phyloP scores from a whole-genome alignment of 1,140 invertebrate genomes.

The Helicoverpa armigera region DNA sequence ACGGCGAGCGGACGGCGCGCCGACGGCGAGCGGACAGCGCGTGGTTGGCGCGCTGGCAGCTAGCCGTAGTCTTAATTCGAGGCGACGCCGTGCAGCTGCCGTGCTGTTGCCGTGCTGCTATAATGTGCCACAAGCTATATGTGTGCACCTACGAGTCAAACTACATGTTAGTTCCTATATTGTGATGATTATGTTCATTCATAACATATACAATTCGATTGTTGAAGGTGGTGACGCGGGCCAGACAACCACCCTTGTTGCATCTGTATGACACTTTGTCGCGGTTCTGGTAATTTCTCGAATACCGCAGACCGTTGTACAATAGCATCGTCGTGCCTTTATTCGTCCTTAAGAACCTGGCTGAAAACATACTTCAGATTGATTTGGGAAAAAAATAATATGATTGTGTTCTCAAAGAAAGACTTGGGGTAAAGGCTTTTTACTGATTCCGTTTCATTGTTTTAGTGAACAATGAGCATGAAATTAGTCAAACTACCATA shows the following conservation, averaged over 20 bases:
- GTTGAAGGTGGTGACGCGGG: constrained; percentile 63
- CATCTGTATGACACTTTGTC: constrained; percentile 72
- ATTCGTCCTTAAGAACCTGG: constrained; percentile 52
- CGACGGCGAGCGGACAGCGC: too few relatives aligned
- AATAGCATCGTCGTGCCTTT: constrained; percentile 65
- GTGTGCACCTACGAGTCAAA: too few relatives aligned
- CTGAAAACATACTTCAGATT: constrained; percentile 52
- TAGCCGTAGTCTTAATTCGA: too few relatives aligned
- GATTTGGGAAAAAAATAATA: background rate
- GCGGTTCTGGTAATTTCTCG: constrained; percentile 71
- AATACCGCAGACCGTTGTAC: constrained; percentile 58
- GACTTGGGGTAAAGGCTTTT: background rate
- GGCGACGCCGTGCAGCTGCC: too few relatives aligned
- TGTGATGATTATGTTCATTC: constrained; percentile 66
- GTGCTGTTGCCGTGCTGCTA: too few relatives aligned
- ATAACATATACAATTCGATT: constrained; percentile 57
- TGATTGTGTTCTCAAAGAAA: background rate
- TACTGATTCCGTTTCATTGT: background rate
- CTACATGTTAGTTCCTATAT: too few relatives aligned
- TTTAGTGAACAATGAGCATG: too few relatives aligned
- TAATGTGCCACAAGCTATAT: too few relatives aligned
- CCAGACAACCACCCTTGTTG: constrained; percentile 67
- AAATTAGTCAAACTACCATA: background rate
- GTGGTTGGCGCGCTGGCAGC: too few relatives aligned
- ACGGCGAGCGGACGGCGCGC: too few relatives aligned